These are phyloP conservation scores for Dipodomys merriami DNA, from an alignment of 2,113 vertebrate species.

Conservation along the genomic window DNA sequence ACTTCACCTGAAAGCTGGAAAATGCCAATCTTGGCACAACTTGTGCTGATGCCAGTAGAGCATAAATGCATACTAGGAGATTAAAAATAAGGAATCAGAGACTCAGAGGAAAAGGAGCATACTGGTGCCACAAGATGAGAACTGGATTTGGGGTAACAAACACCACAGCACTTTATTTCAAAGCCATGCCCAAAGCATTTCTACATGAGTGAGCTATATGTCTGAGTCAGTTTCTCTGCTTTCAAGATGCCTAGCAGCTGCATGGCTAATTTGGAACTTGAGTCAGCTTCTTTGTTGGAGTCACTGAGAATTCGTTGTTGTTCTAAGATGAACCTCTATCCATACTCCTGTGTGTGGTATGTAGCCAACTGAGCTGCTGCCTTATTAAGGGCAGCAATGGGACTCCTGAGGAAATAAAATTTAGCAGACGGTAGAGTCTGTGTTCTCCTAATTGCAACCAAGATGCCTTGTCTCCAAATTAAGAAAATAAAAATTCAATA, in stretches of 20 bases:
- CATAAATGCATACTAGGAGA: background rate
- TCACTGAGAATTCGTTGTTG: background rate
- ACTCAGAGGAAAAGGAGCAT: background rate
- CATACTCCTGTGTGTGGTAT: background rate
- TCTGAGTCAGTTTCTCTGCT: background rate
- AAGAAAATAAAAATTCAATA: slow-evolving; percentile 52
- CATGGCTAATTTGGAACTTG: background rate
- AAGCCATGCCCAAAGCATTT: background rate
- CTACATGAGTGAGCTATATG: background rate
- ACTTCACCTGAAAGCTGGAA: slow-evolving; percentile 33
- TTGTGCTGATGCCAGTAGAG: background rate
- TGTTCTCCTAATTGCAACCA: slow-evolving; percentile 32
- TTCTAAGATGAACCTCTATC: slow-evolving; percentile 6
- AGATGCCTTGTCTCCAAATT: slow-evolving; percentile 40
- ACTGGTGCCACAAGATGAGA: background rate
- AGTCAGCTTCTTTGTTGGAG: background rate
- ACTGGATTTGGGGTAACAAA: background rate
- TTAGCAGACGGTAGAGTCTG: slow-evolving; percentile 3
- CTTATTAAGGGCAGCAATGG: slow-evolving; percentile 36
- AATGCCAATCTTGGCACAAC: background rate
- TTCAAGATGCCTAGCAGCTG: background rate
- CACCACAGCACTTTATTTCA: background rate
- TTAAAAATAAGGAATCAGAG: background rate
- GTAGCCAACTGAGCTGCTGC: background rate
- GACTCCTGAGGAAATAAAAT: slow-evolving; percentile 50